Evolutionary conservation across 2,113 vertebrate species (phyloP), one percentile per base, ranked within the genome.

Genomic region (Mesembrinibis cayennensis): DNA sequence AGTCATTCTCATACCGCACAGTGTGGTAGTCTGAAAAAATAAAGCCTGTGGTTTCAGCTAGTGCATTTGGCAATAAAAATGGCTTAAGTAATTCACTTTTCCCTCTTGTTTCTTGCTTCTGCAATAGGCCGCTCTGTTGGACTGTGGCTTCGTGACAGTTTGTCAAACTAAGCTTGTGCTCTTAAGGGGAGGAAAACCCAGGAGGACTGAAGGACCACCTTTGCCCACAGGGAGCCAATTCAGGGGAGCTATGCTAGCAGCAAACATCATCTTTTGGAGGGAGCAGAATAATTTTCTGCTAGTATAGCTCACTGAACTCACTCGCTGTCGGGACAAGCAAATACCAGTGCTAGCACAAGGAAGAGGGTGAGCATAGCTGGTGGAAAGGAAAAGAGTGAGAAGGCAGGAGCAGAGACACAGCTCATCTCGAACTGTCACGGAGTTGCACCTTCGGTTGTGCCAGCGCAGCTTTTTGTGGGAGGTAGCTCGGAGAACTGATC

Each of bases 21-120:
- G 13, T 34, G 55, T 71, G 56, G 36, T 42, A 42, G 66, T 73
- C 56, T 50, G 78, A 70, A 85, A 72, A 89, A 93, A 63, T 56
- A 73, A 70, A 85, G 52, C 53, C 71, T 58, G 74, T 95, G 70
- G 70, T 70, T 95, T 96, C 92, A 96, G 72, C 70, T 61, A 58
- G 81, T 77, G 59, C 44, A 45, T 97, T 72, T 94, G 36, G 84
- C 55, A 83, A 73, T 93, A 90, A 73, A 94, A 49, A 55, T 59
- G 50, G 58, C 50, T 90, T 70, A 47, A 91, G 73, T 78, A 90
- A 87, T 93, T 95, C 29, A 63, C 62, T 96, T 95, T 89, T 36
- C 32, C 18, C 38, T 87, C 67, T 49, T 76, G 34, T 63, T 76
- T 53, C 67, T 62, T 89, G 71, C 21, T 70, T 89, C 87, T 96